Conservation (phyloP, 64 coral and sea anemone species). For the Stylophora pistillata region DNA sequence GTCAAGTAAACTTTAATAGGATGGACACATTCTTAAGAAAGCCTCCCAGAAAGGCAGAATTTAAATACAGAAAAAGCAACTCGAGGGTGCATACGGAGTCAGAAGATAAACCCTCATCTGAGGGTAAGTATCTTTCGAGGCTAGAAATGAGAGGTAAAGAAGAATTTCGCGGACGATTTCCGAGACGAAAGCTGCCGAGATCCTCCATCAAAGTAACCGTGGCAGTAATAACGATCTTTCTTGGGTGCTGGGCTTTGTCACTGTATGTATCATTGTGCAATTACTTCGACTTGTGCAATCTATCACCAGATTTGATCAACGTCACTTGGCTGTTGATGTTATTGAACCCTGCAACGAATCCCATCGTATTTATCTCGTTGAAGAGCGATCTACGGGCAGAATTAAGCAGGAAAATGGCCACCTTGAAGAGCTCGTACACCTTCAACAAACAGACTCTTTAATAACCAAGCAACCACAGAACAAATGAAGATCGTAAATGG, state of each 20-base stretch:
- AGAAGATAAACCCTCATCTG: background rate
- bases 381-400: conserved; percentile 26
- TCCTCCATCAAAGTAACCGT: conserved; percentile 23
- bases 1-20: background rate
- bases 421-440: background rate
- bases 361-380: background rate
- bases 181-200: conserved; percentile 1
- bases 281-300: conserved; percentile 14
- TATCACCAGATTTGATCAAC: background rate
- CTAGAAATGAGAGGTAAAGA: background rate
- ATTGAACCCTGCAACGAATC: conserved; percentile 14
- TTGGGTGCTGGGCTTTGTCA: conserved; percentile 31
- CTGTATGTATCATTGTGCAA: conserved; percentile 39
- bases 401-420: background rate
- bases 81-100: background rate
- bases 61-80: background rate
- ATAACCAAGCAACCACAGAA: background rate
- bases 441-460: background rate
- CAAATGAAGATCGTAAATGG: too few species aligned
- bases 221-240: conserved; percentile 10
- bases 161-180: background rate
- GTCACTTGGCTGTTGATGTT: conserved; percentile 21
- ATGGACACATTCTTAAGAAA: background rate
- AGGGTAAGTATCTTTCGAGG: background rate
- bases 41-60: background rate